Conservation (phyloP, 1,140 invertebrate species). For the Teleopsis dalmanni region DNA sequence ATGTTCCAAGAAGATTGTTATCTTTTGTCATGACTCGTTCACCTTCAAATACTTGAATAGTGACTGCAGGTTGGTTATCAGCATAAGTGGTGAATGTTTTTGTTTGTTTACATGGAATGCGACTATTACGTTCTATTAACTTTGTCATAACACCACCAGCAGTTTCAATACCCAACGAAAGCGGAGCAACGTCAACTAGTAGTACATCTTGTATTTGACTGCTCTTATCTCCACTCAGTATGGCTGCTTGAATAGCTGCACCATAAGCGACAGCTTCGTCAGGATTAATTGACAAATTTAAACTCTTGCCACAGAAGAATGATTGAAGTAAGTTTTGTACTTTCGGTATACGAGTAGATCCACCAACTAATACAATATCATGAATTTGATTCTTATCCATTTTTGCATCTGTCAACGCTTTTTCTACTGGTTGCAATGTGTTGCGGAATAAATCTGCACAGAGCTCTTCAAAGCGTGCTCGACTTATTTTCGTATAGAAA, state of each 20-base stretch:
- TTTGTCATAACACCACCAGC: slow-evolving; percentile 58
- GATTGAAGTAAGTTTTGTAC: slow-evolving; percentile 54
- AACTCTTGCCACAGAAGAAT: slow-evolving; percentile 55
- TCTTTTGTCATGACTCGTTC: slow-evolving; percentile 65
- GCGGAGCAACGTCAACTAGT: slow-evolving; percentile 50
- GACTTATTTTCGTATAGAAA: too few relatives aligned
- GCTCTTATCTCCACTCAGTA: slow-evolving; percentile 55
- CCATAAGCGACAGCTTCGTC: slow-evolving; percentile 68
- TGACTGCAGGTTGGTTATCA: slow-evolving; percentile 64
- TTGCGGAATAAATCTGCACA: too few relatives aligned
- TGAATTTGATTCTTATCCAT: too few relatives aligned
- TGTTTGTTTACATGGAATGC: slow-evolving; percentile 58
- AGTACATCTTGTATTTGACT: slow-evolving; percentile 49
- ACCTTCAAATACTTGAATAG: slow-evolving; percentile 60
- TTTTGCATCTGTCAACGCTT: too few relatives aligned
- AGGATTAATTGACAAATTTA: slow-evolving; percentile 66
- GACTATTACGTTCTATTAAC: slow-evolving; percentile 55
- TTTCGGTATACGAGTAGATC: slow-evolving; percentile 57
- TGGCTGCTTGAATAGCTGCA: slow-evolving; percentile 67
- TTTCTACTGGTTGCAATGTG: too few relatives aligned
- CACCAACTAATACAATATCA: too few relatives aligned
- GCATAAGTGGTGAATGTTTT: slow-evolving; percentile 60
- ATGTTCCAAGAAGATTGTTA: slow-evolving; percentile 69
- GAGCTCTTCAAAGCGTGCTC: too few relatives aligned
- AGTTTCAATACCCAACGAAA: slow-evolving; percentile 55